Conservation (phyloP, 2,888 invertebrate genomes). For the Nephrotoma guestfalica region DNA sequence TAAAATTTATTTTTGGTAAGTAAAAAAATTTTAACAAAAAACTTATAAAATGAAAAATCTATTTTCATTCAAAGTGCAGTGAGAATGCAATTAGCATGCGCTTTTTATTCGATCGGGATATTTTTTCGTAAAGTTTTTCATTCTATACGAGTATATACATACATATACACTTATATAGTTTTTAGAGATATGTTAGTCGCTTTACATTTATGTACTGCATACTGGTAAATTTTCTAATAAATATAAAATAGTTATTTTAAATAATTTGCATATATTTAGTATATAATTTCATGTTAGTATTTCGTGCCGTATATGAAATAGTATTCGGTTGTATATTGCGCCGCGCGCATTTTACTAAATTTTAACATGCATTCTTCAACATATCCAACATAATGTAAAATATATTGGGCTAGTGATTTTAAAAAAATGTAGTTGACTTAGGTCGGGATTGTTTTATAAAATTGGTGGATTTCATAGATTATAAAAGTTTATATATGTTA, state of each 20-base stretch:
- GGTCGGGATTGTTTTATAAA: constrained; percentile 6
- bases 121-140: not conserved
- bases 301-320: not conserved
- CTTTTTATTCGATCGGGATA: constrained; percentile 2
- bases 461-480: not conserved
- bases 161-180: not conserved
- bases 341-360: not conserved
- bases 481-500: too few relatives aligned
- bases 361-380: not conserved
- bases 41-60: not conserved
- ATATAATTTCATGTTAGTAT: not conserved
- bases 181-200: not conserved
- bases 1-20: not conserved
- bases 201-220: not conserved
- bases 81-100: constrained; percentile 2
- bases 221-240: not conserved
- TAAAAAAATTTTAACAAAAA: not conserved
- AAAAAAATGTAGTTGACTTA: constrained; percentile 7
- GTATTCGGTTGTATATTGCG: not conserved
- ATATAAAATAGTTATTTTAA: not conserved
- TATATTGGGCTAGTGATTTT: constrained; percentile 7
- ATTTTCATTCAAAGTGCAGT: not conserved
- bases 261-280: not conserved
- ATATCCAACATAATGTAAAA: too few relatives aligned
- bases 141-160: not conserved